Evolutionary conservation across 2,888 invertebrate species (phyloP).

Genomic region (Physocephala rufipes): DNA sequence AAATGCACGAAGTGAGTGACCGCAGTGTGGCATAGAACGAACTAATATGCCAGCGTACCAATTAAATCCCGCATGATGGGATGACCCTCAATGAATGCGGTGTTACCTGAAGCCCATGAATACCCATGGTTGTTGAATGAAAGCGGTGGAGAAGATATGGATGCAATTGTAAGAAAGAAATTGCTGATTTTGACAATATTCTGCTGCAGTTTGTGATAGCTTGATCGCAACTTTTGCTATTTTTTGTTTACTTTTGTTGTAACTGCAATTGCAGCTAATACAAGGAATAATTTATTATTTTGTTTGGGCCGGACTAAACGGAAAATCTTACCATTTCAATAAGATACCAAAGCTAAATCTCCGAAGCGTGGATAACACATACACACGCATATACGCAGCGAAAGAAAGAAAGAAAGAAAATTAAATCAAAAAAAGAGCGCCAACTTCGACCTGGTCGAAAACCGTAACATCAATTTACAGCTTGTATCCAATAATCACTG

Average conservation of each 20-base stretch:
- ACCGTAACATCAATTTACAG: not conserved
- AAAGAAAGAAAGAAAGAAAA: too few relatives aligned
- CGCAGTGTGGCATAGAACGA: slow-evolving; percentile 34
- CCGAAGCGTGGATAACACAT: not conserved
- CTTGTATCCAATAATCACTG: slow-evolving; percentile 11
- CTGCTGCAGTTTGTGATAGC: slow-evolving; percentile 54
- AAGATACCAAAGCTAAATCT: slow-evolving; percentile 11
- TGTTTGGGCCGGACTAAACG: slow-evolving; percentile 16
- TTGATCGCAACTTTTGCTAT: slow-evolving; percentile 58
- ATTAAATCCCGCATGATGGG: not conserved
- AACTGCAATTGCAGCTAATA: slow-evolving; percentile 61
- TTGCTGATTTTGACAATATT: slow-evolving; percentile 44
- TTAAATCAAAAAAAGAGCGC: too few relatives aligned
- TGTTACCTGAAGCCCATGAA: slow-evolving; percentile 14
- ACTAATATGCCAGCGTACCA: slow-evolving; percentile 18
- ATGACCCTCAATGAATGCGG: not conserved
- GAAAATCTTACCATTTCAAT: slow-evolving; percentile 18
- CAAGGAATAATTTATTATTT: slow-evolving; percentile 63
- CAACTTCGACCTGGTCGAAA: not conserved
- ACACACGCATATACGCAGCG: too few relatives aligned
- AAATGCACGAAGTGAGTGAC: slow-evolving; percentile 28
- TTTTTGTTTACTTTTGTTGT: slow-evolving; percentile 48
- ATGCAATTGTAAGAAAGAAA: not conserved
- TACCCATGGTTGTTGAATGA: too few relatives aligned
- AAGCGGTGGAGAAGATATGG: not conserved